These are phyloP conservation scores for Catajapyx aquilonaris DNA, from an alignment of 1,140 invertebrate genomes.

Conservation along the genomic window DNA sequence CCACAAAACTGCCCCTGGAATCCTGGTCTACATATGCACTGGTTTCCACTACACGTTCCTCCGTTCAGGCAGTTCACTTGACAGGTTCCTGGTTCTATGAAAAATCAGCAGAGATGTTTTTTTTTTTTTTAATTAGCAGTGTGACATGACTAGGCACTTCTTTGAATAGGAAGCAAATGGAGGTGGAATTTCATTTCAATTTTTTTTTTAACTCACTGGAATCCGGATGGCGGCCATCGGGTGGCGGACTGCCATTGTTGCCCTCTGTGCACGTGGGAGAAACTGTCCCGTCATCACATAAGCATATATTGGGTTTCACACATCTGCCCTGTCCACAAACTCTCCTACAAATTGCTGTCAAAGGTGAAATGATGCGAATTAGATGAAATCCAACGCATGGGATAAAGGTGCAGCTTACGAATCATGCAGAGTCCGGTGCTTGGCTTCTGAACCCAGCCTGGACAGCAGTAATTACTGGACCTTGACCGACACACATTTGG, in stretches of 20 bases:
- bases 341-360: conserved; percentile 50
- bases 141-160: conserved; percentile 3
- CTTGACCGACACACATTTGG: conserved; percentile 55
- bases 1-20: conserved; percentile 56
- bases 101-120: conserved; percentile 2
- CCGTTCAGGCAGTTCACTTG: conserved; percentile 49
- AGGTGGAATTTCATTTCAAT: conserved; percentile 1
- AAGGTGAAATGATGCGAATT: conserved; percentile 5
- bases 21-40: conserved; percentile 46
- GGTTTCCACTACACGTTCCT: conserved; percentile 43
- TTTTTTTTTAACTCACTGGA: conserved; percentile 5
- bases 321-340: conserved; percentile 52
- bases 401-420: too few relatives aligned
- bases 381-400: conserved; percentile 18
- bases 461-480: conserved; percentile 50
- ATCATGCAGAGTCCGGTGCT: conserved; percentile 50
- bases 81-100: conserved; percentile 29
- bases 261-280: conserved; percentile 25
- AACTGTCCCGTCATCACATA: conserved; percentile 41
- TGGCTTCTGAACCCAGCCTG: conserved; percentile 52
- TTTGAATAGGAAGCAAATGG: conserved; percentile 2
- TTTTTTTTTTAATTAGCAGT: conserved; percentile 3
- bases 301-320: conserved; percentile 59
- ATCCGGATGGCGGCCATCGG: conserved; percentile 11
- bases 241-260: too few relatives aligned